Percentiles rank a stretch among this genome's conserved stretches.
phyloP scores from a whole-genome alignment of 2,888 invertebrate species.

The Digitonthophagus gazella region DNA sequence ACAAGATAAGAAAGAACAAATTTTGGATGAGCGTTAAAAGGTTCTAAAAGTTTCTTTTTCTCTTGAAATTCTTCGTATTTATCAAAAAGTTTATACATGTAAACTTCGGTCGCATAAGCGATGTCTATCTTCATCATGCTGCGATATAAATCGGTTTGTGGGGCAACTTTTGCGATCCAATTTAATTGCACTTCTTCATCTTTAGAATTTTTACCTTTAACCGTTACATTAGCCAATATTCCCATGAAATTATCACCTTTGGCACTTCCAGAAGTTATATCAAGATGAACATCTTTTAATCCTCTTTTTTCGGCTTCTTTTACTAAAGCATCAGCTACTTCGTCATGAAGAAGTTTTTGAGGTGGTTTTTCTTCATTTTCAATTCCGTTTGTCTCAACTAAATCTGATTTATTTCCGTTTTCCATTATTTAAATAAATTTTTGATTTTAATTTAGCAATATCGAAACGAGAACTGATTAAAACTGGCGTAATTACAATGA shows the following conservation, averaged over 20 bases:
- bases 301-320: slow-evolving; percentile 9
- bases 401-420: too few species aligned
- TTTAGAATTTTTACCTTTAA: slow-evolving; percentile 10
- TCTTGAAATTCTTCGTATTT: slow-evolving; percentile 34
- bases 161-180: slow-evolving; percentile 39
- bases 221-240: not conserved
- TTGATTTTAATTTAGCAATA: too few species aligned
- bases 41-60: slow-evolving; percentile 28
- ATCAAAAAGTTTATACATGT: slow-evolving; percentile 38
- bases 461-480: too few species aligned
- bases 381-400: too few species aligned
- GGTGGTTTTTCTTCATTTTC: not conserved
- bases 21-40: slow-evolving; percentile 26
- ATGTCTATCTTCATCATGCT: slow-evolving; percentile 30
- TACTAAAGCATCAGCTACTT: not conserved
- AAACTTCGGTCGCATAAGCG: slow-evolving; percentile 38
- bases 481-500: too few species aligned
- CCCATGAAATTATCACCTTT: slow-evolving; percentile 24
- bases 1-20: slow-evolving; percentile 27
- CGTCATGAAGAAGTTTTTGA: not conserved
- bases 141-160: slow-evolving; percentile 32
- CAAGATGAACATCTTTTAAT: slow-evolving; percentile 1
- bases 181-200: slow-evolving; percentile 27
- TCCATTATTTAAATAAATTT: too few species aligned
- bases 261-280: not conserved